Evolutionary conservation across 2,113 vertebrate species (phyloP).

Genomic region (Petrocephalus microphthalmus): DNA sequence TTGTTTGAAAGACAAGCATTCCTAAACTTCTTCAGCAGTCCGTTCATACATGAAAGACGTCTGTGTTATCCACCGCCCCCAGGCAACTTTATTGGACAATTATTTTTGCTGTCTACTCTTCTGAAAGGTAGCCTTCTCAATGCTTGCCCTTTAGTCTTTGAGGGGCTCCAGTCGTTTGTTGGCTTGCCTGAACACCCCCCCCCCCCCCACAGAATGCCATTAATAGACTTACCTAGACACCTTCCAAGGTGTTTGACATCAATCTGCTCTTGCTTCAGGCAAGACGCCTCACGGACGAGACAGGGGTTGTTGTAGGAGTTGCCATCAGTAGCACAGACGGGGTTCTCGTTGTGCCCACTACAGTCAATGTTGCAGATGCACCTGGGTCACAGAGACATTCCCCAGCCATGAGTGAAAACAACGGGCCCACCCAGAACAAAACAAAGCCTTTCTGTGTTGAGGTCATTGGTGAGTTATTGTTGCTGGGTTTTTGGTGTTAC

Average conservation of each 20-base stretch:
- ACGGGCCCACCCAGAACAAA: neutral
- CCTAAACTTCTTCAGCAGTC: neutral
- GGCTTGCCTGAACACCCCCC: neutral
- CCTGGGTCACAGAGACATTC: slow-evolving; percentile 50
- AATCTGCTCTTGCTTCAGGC: slow-evolving; percentile 91
- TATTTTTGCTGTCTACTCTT: neutral
- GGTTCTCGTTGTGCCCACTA: slow-evolving; percentile 93
- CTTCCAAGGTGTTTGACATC: slow-evolving; percentile 88
- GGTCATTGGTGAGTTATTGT: neutral
- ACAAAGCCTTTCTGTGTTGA: neutral
- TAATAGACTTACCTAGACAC: slow-evolving; percentile 71
- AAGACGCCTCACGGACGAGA: slow-evolving; percentile 87
- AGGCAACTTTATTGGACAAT: neutral
- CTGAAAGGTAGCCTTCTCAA: neutral
- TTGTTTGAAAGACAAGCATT: neutral
- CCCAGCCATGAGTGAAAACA: neutral
- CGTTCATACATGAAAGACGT: neutral
- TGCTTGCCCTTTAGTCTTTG: neutral
- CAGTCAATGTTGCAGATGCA: slow-evolving; percentile 97
- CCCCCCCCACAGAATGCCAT: neutral
- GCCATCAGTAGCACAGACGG: slow-evolving; percentile 87
- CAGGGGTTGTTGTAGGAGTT: slow-evolving; percentile 92
- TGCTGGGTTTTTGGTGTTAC: neutral
- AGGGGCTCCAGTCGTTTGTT: neutral
- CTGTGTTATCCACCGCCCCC: neutral